Evolutionary conservation across 2,113 vertebrate genomes (phyloP).

Genomic region (Solea senegalensis): DNA sequence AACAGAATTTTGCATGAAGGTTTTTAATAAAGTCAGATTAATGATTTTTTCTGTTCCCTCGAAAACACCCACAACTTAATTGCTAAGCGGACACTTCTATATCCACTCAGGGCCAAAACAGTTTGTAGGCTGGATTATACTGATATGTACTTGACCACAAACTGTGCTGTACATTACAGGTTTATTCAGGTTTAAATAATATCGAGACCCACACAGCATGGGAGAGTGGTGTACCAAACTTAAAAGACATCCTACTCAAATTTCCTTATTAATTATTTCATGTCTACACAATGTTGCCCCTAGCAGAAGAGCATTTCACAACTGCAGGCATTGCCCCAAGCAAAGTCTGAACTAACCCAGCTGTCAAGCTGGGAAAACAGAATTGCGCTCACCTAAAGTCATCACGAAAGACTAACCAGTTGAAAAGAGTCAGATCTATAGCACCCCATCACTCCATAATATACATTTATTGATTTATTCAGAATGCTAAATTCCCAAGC

Average conservation of each 20-base stretch:
- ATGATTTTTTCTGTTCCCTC: constrained; percentile 3
- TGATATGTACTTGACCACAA: not conserved
- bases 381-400: constrained; percentile 58
- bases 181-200: constrained; percentile 5
- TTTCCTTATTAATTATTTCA: constrained; percentile 55
- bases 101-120: constrained; percentile 1
- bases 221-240: constrained; percentile 15
- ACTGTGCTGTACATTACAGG: constrained; percentile 1
- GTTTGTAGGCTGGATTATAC: not conserved
- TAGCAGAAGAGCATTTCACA: constrained; percentile 47
- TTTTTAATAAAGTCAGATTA: constrained; percentile 28
- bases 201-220: constrained; percentile 29
- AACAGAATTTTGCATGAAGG: constrained; percentile 15
- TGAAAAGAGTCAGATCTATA: constrained; percentile 30
- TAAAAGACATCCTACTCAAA: constrained; percentile 36
- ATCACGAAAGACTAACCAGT: constrained; percentile 43
- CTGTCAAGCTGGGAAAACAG: constrained; percentile 63
- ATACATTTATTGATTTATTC: constrained; percentile 50
- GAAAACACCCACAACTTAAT: not conserved
- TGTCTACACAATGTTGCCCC: constrained; percentile 45
- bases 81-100: constrained; percentile 8
- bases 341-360: constrained; percentile 55
- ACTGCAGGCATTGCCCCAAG: constrained; percentile 62
- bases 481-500: constrained; percentile 41
- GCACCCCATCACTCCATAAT: constrained; percentile 35